Percentiles rank a stretch among this genome's conserved stretches.
Conservation (phyloP, 2,888 invertebrate genomes). For the Agrochola litura region DNA sequence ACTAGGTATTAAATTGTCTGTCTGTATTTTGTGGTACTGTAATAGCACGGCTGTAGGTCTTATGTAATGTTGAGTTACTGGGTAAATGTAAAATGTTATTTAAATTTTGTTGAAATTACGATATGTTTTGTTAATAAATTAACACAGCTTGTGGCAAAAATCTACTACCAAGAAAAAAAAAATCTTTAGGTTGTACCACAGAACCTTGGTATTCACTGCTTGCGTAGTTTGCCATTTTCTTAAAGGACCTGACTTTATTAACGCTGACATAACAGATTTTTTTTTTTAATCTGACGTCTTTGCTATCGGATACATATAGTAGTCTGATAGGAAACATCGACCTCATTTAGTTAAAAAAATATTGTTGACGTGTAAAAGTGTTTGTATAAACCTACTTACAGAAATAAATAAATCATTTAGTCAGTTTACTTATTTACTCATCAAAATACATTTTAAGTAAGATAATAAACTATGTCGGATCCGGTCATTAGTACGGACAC, state of each 20-base stretch:
- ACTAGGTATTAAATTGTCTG: neutral
- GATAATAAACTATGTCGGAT: no score
- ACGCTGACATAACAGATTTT: neutral
- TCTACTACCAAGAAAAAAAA: neutral
- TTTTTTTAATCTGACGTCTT: neutral
- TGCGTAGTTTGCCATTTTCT: neutral
- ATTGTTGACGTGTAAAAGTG: no score
- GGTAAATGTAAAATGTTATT: neutral
- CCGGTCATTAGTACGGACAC: no score
- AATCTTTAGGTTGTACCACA: neutral
- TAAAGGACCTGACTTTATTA: neutral
- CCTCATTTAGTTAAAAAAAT: no score
- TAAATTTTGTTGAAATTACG: neutral
- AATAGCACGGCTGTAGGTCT: neutral
- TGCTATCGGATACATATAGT: neutral
- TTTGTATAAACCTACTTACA: neutral
- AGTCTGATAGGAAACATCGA: neutral
- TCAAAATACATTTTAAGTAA: no score
- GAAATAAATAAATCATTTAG: neutral
- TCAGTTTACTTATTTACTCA: no score
- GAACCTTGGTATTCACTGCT: no score
- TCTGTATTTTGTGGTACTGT: neutral
- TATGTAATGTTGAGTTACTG: neutral
- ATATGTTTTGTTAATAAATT: neutral
- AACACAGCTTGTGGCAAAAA: neutral